Evolutionary conservation across 1,140 invertebrate genomes (phyloP).

Genomic region (Andrena cerasifolii): DNA sequence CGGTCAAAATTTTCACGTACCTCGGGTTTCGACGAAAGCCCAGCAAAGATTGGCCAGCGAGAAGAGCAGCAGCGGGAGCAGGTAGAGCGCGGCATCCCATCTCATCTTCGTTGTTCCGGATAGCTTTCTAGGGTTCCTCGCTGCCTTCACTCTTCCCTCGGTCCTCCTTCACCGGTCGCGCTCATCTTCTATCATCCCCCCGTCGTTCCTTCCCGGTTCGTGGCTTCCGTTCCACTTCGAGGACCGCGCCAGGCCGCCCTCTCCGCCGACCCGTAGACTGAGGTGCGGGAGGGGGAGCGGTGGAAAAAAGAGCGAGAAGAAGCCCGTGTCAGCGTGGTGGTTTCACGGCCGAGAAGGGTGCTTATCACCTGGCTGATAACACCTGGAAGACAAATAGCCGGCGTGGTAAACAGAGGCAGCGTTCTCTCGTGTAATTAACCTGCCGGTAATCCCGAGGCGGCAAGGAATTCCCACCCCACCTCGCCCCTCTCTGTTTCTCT

Average conservation of each 20-base stretch:
- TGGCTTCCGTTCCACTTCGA: conserved; percentile 24
- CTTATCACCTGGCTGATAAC: conserved; percentile 69
- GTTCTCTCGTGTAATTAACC: conserved; percentile 69
- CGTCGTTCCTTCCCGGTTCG: conserved; percentile 28
- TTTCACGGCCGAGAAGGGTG: conserved; percentile 54
- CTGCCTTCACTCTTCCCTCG: conserved; percentile 46
- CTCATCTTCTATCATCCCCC: conserved; percentile 44
- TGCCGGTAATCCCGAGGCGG: conserved; percentile 44
- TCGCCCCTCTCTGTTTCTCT: not conserved
- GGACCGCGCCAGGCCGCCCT: conserved; percentile 21
- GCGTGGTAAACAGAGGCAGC: conserved; percentile 50
- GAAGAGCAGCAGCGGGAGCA: conserved; percentile 68
- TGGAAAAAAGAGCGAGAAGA: conserved; percentile 22
- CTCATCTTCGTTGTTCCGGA: conserved; percentile 71
- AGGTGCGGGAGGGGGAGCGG: not conserved
- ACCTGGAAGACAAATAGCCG: conserved; percentile 70
- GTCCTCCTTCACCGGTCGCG: conserved; percentile 47
- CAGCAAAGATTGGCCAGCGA: conserved; percentile 67
- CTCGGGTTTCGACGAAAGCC: conserved; percentile 71
- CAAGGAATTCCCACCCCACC: not conserved
- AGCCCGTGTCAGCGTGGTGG: conserved; percentile 18
- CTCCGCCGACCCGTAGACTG: not conserved
- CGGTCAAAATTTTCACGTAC: conserved; percentile 48
- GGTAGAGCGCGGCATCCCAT: conserved; percentile 69
- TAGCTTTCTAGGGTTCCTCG: conserved; percentile 25